phyloP scores from a whole-genome alignment of 1,140 invertebrate species.

The Drosophila sechellia region DNA sequence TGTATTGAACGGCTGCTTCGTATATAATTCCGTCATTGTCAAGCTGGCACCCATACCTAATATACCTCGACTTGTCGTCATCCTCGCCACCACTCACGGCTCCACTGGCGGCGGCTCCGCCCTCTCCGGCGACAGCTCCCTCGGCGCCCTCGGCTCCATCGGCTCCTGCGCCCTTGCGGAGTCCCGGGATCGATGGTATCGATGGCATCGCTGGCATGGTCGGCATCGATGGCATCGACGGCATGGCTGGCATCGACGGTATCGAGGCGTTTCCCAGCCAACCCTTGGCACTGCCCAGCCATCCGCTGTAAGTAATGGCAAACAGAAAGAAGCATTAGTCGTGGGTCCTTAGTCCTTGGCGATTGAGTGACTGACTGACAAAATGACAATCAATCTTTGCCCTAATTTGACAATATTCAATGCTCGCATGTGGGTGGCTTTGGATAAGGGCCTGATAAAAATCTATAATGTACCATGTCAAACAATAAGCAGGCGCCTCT shows the following conservation, averaged over 20 bases:
- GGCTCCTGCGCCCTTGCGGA: slow-evolving; percentile 86
- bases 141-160: slow-evolving; percentile 83
- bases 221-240: slow-evolving; percentile 83
- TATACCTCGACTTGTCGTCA: slow-evolving; percentile 92
- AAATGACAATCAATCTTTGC: slow-evolving; percentile 70
- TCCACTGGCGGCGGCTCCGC: slow-evolving; percentile 84
- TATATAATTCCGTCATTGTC: slow-evolving; percentile 84
- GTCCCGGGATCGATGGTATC: slow-evolving; percentile 87
- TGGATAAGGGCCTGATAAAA: slow-evolving; percentile 47
- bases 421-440: slow-evolving; percentile 39
- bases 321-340: slow-evolving; percentile 31
- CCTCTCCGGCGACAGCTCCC: slow-evolving; percentile 78
- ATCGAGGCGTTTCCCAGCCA: slow-evolving; percentile 87
- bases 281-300: slow-evolving; percentile 93
- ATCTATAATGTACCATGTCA: slow-evolving; percentile 59
- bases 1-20: slow-evolving; percentile 33
- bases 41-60: slow-evolving; percentile 87
- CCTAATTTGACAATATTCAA: slow-evolving; percentile 63
- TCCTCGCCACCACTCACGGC: slow-evolving; percentile 90
- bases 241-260: slow-evolving; percentile 83
- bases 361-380: slow-evolving; percentile 49
- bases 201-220: slow-evolving; percentile 84
- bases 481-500: slow-evolving; percentile 61
- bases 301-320: slow-evolving; percentile 85
- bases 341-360: slow-evolving; percentile 13